Base-by-base conservation (phyloP, 2,888 invertebrate genomes). In the Epinotia nisella region DNA sequence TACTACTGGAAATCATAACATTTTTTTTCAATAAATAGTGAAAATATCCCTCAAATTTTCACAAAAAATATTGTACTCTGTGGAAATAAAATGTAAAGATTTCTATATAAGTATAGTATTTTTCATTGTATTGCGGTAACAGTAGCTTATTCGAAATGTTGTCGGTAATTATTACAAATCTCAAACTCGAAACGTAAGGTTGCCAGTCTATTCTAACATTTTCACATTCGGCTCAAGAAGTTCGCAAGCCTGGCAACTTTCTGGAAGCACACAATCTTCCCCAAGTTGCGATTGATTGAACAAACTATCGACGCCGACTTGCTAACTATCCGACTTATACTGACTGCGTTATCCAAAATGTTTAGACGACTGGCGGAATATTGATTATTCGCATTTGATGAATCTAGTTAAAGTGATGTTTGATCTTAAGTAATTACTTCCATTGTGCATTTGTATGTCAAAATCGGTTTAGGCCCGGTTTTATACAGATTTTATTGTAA, bases 201-300 rank as follows among this genome's bases (percentile, higher is more conserved):
- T 39, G 21, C 68, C 11, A 49, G 49, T 41, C 62, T 58, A 73
- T 71, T 61, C 66, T 69, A 73, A 53, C 58, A 68, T 69, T 68
- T 58, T 62, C 71, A 72, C 71, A 64, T 68, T 64, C 39, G 70
- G 75, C 74, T 75, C 61, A 41, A 66, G 75, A 77, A 75, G 70
- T 77, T 77, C 62, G 72, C 73, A 76, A 11, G 70, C 75, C 70
- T 78, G 66, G 74, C 73, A 74, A 81, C 70, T 75, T 70, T 70
- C 75, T 75, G 74, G 58, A 56, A 73, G 68, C 73, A 80, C 79
- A 80, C 80, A 82, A 84, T 81, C 82, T 83, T 79, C 78, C 75
- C 76, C 82, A 81, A 84, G 81, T 82, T 79, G 76, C 83, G 80
- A 86, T 85, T 86, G 86, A 86, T 87, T 84, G 82, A 80, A 82